Evolutionary conservation across 2,113 vertebrate species (phyloP).

Genomic region (Corythoichthys haematopterus): DNA sequence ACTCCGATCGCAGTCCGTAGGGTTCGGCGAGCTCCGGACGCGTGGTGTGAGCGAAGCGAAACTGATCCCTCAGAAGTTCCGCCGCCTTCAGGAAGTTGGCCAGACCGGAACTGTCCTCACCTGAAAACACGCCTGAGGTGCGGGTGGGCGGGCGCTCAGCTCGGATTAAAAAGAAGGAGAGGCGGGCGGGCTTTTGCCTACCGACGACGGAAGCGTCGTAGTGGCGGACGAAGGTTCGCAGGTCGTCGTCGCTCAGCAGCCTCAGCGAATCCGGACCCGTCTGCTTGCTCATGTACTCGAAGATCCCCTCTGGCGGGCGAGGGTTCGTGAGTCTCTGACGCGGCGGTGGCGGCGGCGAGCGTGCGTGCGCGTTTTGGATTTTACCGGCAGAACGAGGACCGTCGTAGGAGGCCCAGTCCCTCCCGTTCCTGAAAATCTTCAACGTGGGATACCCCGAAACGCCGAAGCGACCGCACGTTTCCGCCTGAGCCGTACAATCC

Average conservation of each 20-base stretch:
- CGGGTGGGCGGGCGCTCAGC: background rate
- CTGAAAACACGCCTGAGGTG: constrained; percentile 66
- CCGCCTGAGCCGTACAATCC: constrained; percentile 62
- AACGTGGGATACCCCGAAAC: constrained; percentile 69
- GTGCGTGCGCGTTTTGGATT: background rate
- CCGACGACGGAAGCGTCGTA: constrained; percentile 71
- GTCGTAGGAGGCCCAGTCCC: constrained; percentile 62
- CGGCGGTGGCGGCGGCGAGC: background rate
- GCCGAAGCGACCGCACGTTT: constrained; percentile 60
- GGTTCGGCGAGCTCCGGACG: constrained; percentile 36
- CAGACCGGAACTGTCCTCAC: constrained; percentile 34
- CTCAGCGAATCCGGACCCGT: constrained; percentile 65
- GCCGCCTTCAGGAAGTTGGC: constrained; percentile 67
- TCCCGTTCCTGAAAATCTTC: constrained; percentile 70
- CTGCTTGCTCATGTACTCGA: constrained; percentile 70
- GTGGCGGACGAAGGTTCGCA: constrained; percentile 62
- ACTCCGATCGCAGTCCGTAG: constrained; percentile 49
- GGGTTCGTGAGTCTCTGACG: too few relatives aligned
- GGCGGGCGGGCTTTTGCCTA: constrained; percentile 8
- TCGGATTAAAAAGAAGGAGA: background rate
- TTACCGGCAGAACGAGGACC: constrained; percentile 70
- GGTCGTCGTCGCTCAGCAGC: constrained; percentile 53
- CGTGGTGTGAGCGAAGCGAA: constrained; percentile 63
- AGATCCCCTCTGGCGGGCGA: constrained; percentile 61
- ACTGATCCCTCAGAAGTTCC: constrained; percentile 63